Base-by-base conservation (phyloP, 2,888 invertebrate genomes). In the Cryptosula pallasiana region DNA sequence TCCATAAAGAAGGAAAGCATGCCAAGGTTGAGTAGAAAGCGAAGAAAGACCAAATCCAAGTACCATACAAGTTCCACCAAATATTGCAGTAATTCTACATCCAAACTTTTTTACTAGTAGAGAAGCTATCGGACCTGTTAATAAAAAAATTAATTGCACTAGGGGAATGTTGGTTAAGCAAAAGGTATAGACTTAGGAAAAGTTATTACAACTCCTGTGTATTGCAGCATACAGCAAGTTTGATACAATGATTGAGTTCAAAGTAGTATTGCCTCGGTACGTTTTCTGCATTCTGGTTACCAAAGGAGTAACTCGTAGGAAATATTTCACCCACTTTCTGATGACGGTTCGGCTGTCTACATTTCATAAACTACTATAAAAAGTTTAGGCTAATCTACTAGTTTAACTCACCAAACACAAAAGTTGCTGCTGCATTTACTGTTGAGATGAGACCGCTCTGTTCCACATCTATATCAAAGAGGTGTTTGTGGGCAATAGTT, bases 21-120 rank as follows among this genome's bases (percentile, higher is more conserved):
- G 57, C 57, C 57, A 57, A 5, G 57, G 57, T 57, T 57, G 57
- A 23, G 57, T 57, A 57, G 57, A 57, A 23, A 57, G n/a, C 13
- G 20, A 57, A 23, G 57, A 57, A 5, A 13, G 5, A 16, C n/a
- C 57, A 16, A 57, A 23, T 13, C 57, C 57, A 57, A 5, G 5
- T 57, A 57, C 25, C 57, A 25, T 25, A 5, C 20, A 57, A 5
- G 5, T 5, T 57, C 57, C 57, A n/a, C n/a, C 57, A 16, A 57
- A 5, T 57, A 57, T 57, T 5, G 20, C n/a, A 16, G 57, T 25
- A 5, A 57, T 5, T 57, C 25, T 13, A 23, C 57, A 57, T 16
- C 57, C 57, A 57, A 57, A 57, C 57, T 57, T 57, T 23, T 57
- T 57, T 5, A 57, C 25, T 5, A 57, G 57, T 25, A 57, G n/a